A percentile compares a stretch with the other conserved stretches of the same genome.
Conservation (phyloP, 2,113 vertebrate species). For the Puffinus mauretanicus region DNA sequence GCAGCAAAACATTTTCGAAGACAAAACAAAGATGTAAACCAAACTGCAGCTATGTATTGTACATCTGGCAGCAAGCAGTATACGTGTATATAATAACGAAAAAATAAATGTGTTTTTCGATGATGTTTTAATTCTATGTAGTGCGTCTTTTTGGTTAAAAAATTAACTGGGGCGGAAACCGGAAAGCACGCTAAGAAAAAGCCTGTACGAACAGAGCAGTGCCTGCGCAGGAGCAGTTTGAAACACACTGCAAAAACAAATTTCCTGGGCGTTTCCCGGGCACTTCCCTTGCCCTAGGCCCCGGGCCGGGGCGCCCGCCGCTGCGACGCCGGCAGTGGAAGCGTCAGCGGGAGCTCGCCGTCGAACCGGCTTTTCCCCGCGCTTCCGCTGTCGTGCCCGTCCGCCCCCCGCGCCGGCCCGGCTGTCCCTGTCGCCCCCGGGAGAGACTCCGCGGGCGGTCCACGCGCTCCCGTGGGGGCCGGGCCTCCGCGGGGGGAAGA, state of each 20-base stretch:
- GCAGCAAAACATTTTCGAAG: not conserved
- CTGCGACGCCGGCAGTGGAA: too few relatives aligned
- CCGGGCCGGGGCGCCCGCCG: too few relatives aligned
- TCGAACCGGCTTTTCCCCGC: too few relatives aligned
- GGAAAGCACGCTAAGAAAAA: rapidly evolving
- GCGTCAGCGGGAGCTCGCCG: not conserved
- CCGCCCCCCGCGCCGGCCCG: not conserved
- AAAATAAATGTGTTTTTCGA: not conserved
- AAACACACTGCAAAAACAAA: too few relatives aligned
- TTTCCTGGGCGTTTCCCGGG: not conserved
- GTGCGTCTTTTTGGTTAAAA: not conserved
- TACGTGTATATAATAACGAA: rapidly evolving
- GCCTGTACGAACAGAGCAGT: rapidly evolving
- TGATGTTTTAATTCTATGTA: not conserved
- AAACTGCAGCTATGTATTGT: not conserved
- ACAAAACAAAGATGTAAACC: not conserved
- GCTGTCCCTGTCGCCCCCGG: not conserved
- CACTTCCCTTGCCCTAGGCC: not conserved
- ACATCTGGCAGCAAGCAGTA: not conserved
- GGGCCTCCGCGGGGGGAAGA: too few relatives aligned
- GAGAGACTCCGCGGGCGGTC: not conserved
- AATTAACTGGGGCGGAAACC: rapidly evolving
- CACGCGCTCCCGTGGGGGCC: not conserved
- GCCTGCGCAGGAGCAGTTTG: not conserved
- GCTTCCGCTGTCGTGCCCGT: too few relatives aligned